These are phyloP conservation scores for Drosophila pseudotakahashii DNA, from an alignment of 2,888 invertebrate species.

Conservation along the genomic window DNA sequence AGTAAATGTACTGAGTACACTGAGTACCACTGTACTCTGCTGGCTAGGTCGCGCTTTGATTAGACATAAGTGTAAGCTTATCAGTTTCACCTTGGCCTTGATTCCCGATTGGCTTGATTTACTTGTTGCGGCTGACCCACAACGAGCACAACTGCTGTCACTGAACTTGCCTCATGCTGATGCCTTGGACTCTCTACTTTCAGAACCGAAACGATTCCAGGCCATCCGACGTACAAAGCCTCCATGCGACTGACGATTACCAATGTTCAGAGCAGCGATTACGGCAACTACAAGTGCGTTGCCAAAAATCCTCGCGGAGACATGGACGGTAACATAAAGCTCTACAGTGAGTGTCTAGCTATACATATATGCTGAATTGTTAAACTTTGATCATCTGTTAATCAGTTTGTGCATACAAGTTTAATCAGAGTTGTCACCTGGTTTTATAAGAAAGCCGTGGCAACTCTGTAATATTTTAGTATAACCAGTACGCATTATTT, in stretches of 20 bases:
- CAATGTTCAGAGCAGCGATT: slow-evolving; percentile 91
- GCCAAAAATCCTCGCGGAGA: slow-evolving; percentile 96
- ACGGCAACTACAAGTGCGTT: slow-evolving; percentile 94
- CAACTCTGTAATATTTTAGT: too few relatives aligned
- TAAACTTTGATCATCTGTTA: too few relatives aligned
- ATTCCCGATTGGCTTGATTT: slow-evolving; percentile 57
- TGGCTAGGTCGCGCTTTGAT: slow-evolving; percentile 59
- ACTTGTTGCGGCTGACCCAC: slow-evolving; percentile 68
- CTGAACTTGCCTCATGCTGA: slow-evolving; percentile 61
- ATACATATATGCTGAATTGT: too few relatives aligned
- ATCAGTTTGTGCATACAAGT: too few relatives aligned
- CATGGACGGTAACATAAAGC: slow-evolving; percentile 94
- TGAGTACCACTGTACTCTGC: slow-evolving; percentile 54
- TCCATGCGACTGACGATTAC: slow-evolving; percentile 94
- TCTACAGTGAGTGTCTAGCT: slow-evolving; percentile 90
- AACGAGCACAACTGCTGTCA: slow-evolving; percentile 68
- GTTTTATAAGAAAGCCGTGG: too few relatives aligned
- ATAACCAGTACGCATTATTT: too few relatives aligned
- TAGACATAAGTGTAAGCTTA: slow-evolving; percentile 66
- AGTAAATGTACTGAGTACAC: background rate
- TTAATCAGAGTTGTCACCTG: too few relatives aligned
- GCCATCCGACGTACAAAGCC: slow-evolving; percentile 91
- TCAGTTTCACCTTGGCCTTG: slow-evolving; percentile 81
- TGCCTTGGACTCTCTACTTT: slow-evolving; percentile 31
- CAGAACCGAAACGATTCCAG: slow-evolving; percentile 89